Evolutionary conservation across 2,888 invertebrate genomes (phyloP), one percentile per base, ranked within the genome.

Genomic region (Eupithecia subfuscata): DNA sequence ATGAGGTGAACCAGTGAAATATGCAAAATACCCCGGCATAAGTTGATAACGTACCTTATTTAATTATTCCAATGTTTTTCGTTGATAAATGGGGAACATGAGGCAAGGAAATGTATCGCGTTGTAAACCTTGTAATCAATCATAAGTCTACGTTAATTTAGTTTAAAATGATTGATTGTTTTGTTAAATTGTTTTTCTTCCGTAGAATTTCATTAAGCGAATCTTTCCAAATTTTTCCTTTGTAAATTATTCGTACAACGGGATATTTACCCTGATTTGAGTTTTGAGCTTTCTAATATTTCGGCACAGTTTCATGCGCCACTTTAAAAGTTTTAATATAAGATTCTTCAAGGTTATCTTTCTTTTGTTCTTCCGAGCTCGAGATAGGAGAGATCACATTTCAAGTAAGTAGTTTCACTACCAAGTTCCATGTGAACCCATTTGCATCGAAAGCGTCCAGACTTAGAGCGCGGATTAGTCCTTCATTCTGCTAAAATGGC

Each of bases 401-500:
- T 25, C 60, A 25, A 60, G 60, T 11, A 60, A 14, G 25, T 11
- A 56, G 25, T 25, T 25, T 60, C 25, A 12, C 60, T 22, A 25
- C 22, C 60, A 60, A 69, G 45, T 22, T 69, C 45, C 25, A 45
- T 34, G 64, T 18, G 16, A 9, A 64, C 30, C 64, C 64, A 73
- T 85, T 84, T 82, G 81, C 83, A 84, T 84, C 81, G 82, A 80
- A 84, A 84, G 81, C 83, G 75, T 75, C 76, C 75, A 75, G 79
- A 76, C 78, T 78, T 14, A 22, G 45, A 48, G 69, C 16, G 25
- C 16, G 77, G 80, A 81, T 81, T 78, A 81, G 74, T 76, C 79
- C 76, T 74, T 75, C 78, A 80, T 81, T 79, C 81, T 81, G 72
- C 43, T 73, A 67, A 70, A 70, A 75, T 73, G 72, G 70, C 70